These are phyloP conservation scores for Cephalophus harveyi DNA, from an alignment of 2,113 vertebrate species.

Conservation along the genomic window DNA sequence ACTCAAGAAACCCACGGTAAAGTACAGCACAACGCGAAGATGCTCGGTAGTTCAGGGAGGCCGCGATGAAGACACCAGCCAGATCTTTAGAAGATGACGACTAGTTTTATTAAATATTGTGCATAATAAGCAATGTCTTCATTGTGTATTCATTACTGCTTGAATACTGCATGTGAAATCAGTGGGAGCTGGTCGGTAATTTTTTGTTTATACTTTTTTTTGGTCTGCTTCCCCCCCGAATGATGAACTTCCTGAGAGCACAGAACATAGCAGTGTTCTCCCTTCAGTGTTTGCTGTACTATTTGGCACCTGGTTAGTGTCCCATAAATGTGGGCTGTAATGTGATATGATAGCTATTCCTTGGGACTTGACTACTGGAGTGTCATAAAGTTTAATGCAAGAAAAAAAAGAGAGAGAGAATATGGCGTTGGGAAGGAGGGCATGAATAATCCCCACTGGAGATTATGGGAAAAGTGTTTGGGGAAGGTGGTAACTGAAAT, in stretches of 20 bases:
- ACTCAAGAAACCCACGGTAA: background rate
- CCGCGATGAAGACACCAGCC: background rate
- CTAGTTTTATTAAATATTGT: background rate
- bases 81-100: background rate
- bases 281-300: background rate
- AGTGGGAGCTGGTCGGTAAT: background rate
- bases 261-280: background rate
- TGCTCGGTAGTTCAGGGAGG: accelerated
- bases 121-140: background rate
- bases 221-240: background rate
- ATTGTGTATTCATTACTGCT: background rate
- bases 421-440: background rate
- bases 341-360: background rate
- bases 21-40: background rate
- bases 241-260: background rate
- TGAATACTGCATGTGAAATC: background rate
- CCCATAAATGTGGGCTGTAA: no score
- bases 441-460: background rate
- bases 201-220: background rate
- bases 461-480: background rate
- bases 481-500: background rate
- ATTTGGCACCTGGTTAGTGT: background rate
- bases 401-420: background rate
- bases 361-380: accelerated
- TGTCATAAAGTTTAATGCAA: background rate